A percentile compares a stretch with the other conserved stretches of the same genome.
Conservation (phyloP, 2,113 vertebrate species). For the Anoura caudifer region DNA sequence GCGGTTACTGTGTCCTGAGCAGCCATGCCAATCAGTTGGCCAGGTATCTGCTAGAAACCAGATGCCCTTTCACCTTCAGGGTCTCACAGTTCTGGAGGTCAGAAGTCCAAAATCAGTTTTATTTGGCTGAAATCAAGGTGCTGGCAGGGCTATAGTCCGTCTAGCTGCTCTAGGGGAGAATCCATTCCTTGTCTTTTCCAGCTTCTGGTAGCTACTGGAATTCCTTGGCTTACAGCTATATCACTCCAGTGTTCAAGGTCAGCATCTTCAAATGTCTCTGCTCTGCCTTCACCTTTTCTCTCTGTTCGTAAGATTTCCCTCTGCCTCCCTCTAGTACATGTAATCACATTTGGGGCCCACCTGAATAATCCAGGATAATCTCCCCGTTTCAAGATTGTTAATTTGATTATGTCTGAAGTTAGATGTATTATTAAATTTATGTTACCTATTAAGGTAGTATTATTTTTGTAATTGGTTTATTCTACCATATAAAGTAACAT, state of each 20-base stretch:
- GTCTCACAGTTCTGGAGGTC: neutral
- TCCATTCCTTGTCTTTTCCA: neutral
- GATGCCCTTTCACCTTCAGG: neutral
- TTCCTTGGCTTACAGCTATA: neutral
- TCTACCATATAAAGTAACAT: neutral
- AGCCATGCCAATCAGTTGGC: neutral
- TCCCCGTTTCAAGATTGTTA: slow-evolving; percentile 10
- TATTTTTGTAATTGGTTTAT: neutral
- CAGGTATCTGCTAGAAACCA: neutral
- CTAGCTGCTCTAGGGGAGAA: neutral
- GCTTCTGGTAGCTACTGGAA: neutral
- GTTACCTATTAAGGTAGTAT: neutral
- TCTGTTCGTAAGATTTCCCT: neutral
- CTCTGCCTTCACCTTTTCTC: neutral
- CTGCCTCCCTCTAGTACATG: neutral
- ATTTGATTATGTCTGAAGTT: neutral
- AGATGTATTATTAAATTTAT: neutral
- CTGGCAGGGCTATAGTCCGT: neutral
- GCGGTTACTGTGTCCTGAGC: neutral
- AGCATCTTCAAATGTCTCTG: neutral
- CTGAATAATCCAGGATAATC: neutral
- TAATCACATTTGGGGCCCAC: neutral
- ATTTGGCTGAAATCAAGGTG: neutral
- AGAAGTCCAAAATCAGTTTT: neutral
- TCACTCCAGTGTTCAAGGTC: neutral